A percentile compares a stretch with the other conserved stretches of the same genome.
These are phyloP conservation scores for Catostomus latipinnis DNA, from an alignment of 2,797 vertebrate species.

Conservation along the genomic window DNA sequence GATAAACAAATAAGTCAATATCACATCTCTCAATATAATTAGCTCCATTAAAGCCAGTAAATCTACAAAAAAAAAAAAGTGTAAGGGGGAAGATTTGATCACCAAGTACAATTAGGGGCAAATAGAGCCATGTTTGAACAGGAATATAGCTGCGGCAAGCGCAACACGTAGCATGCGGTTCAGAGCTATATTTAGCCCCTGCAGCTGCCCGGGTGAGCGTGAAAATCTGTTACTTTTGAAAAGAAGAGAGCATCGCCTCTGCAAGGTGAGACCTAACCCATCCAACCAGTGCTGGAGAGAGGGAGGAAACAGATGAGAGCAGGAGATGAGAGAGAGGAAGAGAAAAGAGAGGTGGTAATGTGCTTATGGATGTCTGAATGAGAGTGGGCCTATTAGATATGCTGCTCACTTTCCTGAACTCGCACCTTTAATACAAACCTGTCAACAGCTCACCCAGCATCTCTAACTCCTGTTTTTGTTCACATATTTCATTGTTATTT, in stretches of 20 bases:
- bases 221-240: conserved; percentile 24
- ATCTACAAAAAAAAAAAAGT: conserved; percentile 17
- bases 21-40: conserved; percentile 18
- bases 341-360: conserved; percentile 11
- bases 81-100: conserved; percentile 31
- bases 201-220: conserved; percentile 8
- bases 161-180: too few relatives aligned
- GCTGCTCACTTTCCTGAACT: conserved; percentile 41
- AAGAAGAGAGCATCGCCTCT: conserved; percentile 14
- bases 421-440: conserved; percentile 41
- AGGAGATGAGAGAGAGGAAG: conserved; percentile 19
- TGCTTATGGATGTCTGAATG: neutral
- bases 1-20: conserved; percentile 16
- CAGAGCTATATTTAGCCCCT: conserved; percentile 28
- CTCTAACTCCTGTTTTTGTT: conserved; percentile 3
- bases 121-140: conserved; percentile 14
- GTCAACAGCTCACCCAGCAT: conserved; percentile 16
- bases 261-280: conserved; percentile 15
- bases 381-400: conserved; percentile 10
- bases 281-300: conserved; percentile 7
- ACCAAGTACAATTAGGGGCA: conserved; percentile 21
- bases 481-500: neutral
- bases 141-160: neutral
- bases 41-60: neutral
- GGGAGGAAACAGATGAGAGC: conserved; percentile 9